Evolutionary conservation across 2,113 vertebrate species (phyloP).

Genomic region (Cygnus atratus): DNA sequence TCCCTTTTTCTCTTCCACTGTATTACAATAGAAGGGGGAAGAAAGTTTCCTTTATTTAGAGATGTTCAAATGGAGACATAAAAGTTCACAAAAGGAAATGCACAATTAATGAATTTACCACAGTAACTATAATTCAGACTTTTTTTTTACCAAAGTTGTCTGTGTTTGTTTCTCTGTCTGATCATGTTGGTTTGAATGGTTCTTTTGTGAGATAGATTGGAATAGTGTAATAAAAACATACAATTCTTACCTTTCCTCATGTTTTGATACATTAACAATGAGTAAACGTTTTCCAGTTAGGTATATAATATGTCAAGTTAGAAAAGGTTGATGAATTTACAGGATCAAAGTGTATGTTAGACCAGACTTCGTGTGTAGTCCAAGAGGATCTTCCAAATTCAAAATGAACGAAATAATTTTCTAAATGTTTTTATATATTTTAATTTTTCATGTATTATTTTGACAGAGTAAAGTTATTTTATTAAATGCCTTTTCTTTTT

Average conservation of each 20-base stretch:
- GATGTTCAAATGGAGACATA: background rate
- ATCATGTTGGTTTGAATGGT: background rate
- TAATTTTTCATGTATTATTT: background rate
- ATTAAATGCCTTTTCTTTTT: background rate
- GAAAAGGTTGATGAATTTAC: background rate
- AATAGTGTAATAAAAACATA: background rate
- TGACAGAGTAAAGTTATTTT: background rate
- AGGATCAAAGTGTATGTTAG: background rate
- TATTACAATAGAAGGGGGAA: background rate
- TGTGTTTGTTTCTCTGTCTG: background rate
- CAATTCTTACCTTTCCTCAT: background rate
- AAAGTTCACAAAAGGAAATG: background rate
- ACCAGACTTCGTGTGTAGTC: background rate
- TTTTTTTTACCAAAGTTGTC: constrained; percentile 3
- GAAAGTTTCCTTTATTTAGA: background rate
- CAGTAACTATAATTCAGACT: background rate
- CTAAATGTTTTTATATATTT: background rate
- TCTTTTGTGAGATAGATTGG: background rate
- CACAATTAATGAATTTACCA: background rate
- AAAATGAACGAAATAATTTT: background rate
- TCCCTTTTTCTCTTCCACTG: background rate
- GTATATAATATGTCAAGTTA: background rate
- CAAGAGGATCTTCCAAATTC: background rate
- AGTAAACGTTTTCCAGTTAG: background rate
- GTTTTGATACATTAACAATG: background rate